Evolutionary conservation across 1,140 invertebrate genomes (phyloP), one percentile per base, ranked within the genome.

Genomic region (Calliphora vicina): DNA sequence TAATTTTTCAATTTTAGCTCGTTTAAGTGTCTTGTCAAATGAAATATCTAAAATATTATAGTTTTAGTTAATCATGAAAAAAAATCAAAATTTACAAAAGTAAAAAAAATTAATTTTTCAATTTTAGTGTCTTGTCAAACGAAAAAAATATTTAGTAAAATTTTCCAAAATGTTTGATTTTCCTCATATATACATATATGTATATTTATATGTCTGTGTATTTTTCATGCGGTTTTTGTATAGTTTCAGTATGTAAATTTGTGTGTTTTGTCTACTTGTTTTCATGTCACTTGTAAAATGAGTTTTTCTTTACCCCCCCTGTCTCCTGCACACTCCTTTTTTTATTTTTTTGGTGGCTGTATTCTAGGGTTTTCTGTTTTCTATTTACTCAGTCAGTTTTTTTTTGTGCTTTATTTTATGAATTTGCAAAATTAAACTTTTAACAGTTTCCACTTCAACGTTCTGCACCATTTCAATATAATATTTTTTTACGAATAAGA

Each of bases 221-320:
- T 67, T 67, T 20, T 23, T 2, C 50, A 57, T n/a, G n/a, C 15
- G 50, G 50, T 57, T 57, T 17, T 57, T 17, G 45, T 67, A 23
- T 25, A 17, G 57, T 67, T 25, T 17, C 9, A 67, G 23, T 67
- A 23, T 25, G 15, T 57, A 57, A n/a, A n/a, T 57, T 57, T 57
- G 50, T 57, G 61, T 23, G 20, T 23, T 20, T 67, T 67, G 9
- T 67, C 9, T 67, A 23, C 61, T 1, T n/a, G 50, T 57, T 23
- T 23, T 67, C 61, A 67, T 67, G 61, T 67, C 61, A 67, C 61
- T 67, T 67, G 61, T 67, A 25, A 67, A 67, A 67, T 67, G n/a
- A 25, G 10, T 25, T 23, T 67, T 67, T 67, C 17, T n/a, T n/a
- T n/a, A n/a, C 6, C 35, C 35, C 10, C 35, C 35, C 35, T 67